Percentiles rank a stretch among this genome's conserved stretches.
Conservation (phyloP, 2,888 invertebrate species). For the Euplagia quadripunctaria region DNA sequence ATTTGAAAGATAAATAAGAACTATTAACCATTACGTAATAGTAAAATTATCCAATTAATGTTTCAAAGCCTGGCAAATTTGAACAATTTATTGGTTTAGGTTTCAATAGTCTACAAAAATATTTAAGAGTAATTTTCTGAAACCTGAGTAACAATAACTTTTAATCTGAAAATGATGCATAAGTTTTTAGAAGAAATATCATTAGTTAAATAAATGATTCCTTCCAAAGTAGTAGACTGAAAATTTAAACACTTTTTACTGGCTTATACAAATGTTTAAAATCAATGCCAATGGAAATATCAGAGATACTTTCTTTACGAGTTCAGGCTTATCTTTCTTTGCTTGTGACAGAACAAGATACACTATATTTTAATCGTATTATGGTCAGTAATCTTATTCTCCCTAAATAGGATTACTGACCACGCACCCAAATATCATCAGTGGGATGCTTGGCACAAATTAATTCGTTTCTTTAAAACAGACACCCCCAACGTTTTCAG, state of each 20-base stretch:
- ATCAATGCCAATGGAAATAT: too few species aligned
- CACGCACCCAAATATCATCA: neutral
- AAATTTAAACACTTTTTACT: too few species aligned
- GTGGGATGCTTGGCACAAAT: neutral
- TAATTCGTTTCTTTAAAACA: neutral
- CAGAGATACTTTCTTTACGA: too few species aligned
- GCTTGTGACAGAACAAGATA: neutral
- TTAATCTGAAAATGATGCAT: neutral
- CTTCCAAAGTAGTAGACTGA: too few species aligned
- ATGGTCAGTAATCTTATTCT: too few species aligned
- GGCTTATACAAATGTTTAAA: too few species aligned
- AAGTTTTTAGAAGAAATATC: neutral
- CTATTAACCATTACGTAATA: neutral
- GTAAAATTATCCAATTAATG: constrained; percentile 5
- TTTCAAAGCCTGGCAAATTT: neutral
- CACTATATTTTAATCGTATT: neutral
- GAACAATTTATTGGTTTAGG: constrained; percentile 12
- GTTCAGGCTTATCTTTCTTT: too few species aligned
- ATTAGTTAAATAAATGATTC: too few species aligned
- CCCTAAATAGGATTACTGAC: neutral
- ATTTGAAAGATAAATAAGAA: constrained; percentile 8
- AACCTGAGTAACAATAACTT: neutral
- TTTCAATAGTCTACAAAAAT: neutral
- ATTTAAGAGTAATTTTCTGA: neutral
- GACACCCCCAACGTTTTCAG: neutral